Evolutionary conservation across 1,140 invertebrate genomes (phyloP).

Genomic region (Drosophila auraria): DNA sequence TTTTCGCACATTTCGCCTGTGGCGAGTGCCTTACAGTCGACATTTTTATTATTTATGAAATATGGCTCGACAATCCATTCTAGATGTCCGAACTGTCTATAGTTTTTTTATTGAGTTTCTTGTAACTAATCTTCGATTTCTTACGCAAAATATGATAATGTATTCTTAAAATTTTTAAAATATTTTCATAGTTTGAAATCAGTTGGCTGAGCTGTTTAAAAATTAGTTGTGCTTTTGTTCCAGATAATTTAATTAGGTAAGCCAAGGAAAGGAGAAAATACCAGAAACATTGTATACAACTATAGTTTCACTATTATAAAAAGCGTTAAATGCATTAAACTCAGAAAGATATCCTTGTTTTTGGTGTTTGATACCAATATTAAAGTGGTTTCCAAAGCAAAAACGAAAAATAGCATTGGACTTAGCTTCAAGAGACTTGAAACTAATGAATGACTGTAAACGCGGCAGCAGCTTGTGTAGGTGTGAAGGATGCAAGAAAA

Average conservation of each 20-base stretch:
- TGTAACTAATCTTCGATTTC: not conserved
- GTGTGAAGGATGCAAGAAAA: not conserved
- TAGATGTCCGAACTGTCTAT: constrained; percentile 27
- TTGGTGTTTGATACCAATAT: not conserved
- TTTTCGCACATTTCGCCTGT: constrained; percentile 45
- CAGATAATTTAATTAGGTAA: not conserved
- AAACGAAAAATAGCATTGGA: not conserved
- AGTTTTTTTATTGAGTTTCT: constrained; percentile 17
- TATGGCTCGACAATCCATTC: constrained; percentile 39
- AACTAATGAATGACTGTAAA: too few relatives aligned
- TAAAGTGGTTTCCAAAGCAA: not conserved
- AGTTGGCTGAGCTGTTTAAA: not conserved
- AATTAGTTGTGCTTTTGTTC: not conserved
- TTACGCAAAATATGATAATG: not conserved
- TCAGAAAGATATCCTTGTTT: not conserved
- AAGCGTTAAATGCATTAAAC: not conserved
- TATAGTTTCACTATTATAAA: too few relatives aligned
- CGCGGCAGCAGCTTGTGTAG: not conserved
- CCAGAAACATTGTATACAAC: too few relatives aligned
- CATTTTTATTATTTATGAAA: constrained; percentile 79
- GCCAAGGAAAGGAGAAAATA: not conserved
- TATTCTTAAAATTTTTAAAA: not conserved
- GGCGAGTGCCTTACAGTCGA: constrained; percentile 69
- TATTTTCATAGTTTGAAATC: not conserved
- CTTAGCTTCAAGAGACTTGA: too few relatives aligned